Evolutionary conservation across 1,140 invertebrate genomes (phyloP), one percentile per base, ranked within the genome.

Genomic region (Tetramorium parvispinum): DNA sequence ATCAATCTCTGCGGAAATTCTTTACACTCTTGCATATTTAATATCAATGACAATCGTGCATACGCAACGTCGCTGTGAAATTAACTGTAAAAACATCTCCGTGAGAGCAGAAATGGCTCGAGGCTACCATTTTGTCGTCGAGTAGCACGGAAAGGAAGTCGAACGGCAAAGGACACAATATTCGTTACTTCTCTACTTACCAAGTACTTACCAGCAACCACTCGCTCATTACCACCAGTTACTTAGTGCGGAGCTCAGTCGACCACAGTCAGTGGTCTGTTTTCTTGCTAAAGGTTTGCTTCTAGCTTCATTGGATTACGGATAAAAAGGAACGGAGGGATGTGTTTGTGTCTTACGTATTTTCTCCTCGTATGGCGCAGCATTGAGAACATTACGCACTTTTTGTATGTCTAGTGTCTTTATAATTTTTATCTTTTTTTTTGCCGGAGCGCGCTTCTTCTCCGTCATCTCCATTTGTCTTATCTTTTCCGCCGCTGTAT

Each of bases 111-210:
- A 81, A 1, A 27, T 53, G 51, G 18, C 32, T 71, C 37, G 21
- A 71, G 37, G 37, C 11, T 57, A 73, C 6, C n/a, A 46, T 82
- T 73, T 57, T 32, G 55, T 40, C 32, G 18, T 71, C 63, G 65
- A 81, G n/a, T 79, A 53, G 2, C 18, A 18, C 46, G 21, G 21
- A 10, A 57, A 82, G 79, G 51, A 82, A 82, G 66, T 46, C 37
- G 66, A 73, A 71, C 40, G 51, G 21, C 66, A 82, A 82, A 82
- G 79, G 51, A 82, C 79, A 16, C 66, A 18, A 65, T 71, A 73
- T 71, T 82, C 37, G 32, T 71, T 82, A 68, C 51, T 82, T 57
- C 66, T 40, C 37, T 71, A 57, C 37, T 82, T 73, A 46, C 11
- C 11, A 18, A 43, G 53, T 57, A 82, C 66, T 82, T 82, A 71